Percentiles rank a stretch among this genome's conserved stretches.
These are phyloP conservation scores for Rhagonycha fulva DNA, from an alignment of 2,888 invertebrate species.

Conservation along the genomic window DNA sequence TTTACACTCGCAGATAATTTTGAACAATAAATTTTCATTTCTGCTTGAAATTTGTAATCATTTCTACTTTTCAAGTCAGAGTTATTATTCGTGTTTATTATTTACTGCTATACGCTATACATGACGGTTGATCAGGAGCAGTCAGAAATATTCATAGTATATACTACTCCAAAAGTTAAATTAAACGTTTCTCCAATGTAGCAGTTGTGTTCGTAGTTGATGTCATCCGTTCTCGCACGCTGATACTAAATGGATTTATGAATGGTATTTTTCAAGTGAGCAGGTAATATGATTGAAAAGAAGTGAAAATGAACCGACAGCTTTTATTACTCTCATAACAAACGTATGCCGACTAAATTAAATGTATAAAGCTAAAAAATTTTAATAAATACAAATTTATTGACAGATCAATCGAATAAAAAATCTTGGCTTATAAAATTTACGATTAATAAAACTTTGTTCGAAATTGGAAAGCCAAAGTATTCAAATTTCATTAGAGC, in stretches of 20 bases:
- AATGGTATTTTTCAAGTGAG: neutral
- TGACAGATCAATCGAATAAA: neutral
- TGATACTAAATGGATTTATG: neutral
- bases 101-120: neutral
- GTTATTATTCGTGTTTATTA: neutral
- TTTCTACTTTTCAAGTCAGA: neutral
- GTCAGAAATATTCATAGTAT: neutral
- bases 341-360: neutral
- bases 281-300: neutral
- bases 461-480: neutral
- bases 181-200: neutral
- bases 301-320: neutral
- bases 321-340: neutral
- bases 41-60: neutral
- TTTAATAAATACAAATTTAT: neutral
- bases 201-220: neutral
- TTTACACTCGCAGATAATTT: neutral
- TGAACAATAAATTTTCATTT: neutral
- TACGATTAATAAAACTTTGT: neutral
- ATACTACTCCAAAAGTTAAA: neutral
- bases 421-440: neutral
- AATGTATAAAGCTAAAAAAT: neutral
- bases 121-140: neutral
- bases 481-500: conserved; percentile 1
- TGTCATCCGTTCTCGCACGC: neutral